Base-by-base conservation (phyloP, 2,797 vertebrate species). In the Myotis daubentonii region DNA sequence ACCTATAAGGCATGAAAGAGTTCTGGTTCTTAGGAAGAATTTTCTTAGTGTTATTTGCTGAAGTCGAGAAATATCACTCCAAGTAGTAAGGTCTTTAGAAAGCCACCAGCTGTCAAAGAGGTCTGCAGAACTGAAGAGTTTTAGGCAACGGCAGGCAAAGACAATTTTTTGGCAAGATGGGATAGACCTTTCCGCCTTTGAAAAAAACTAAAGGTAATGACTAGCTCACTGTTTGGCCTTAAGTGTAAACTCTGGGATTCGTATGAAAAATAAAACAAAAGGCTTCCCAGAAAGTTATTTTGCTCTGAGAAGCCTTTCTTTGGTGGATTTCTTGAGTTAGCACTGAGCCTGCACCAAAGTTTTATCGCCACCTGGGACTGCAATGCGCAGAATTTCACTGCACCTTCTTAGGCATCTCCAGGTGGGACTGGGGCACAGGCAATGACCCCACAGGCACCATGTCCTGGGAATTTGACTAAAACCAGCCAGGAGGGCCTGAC, bases 211-310 rank as follows among this genome's bases (percentile, higher is more conserved):
- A 91, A 88, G 55, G 60, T 84, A 92, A 74, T 11, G 23, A 38
- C 70, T 44, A 72, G 74, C 12, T 95, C 25, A 33, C 2, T 25
- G 22, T 38, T 89, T 93, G 68, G 60, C 33, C 41, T 55, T 51
- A 47, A 49, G 38, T 78, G 87, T 91, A 83, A 92, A 94, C 96
- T 66, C 82, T 76, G 15, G 87, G 65, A 80, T 89, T 95, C 80
- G 80, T 74, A 66, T 6, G 28, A 92, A 94, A 94, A 93, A 79
- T 13, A 75, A 74, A 93, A 33, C 36, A 71, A 95, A 66, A 72
- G n/a, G 66, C 28, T 83, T 87, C 72, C 65, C 62, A 95, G 94
- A 93, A 81, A 23, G n/a, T 76, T 53, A 22, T 53, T 23, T 76
- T 76, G 33, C 28, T 85, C 85, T 2, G 4, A 75, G 33, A 78